Base-by-base conservation (phyloP, 2,113 vertebrate species). In the Gymnorhina tibicen region DNA sequence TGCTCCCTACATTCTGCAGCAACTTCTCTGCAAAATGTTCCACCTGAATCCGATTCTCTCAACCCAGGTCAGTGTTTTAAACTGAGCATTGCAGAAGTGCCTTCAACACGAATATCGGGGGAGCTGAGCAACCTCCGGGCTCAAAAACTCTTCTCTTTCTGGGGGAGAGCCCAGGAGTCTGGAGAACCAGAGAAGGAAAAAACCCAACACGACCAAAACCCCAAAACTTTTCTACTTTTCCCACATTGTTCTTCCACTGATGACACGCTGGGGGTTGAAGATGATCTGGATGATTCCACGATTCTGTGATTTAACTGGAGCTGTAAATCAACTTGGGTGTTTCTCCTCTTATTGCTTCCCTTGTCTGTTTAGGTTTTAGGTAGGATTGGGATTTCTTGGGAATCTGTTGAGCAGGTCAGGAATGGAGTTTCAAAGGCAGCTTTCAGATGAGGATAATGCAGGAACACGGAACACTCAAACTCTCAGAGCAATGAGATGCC, bases 1-100 rank as follows among this genome's bases (percentile, higher is more conserved):
- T 97, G 80, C 68, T 95, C 73, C 79, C 74, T 47, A 56, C 84
- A 88, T 91, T 78, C 72, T 35, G 46, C 17, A 73, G 49, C 56
- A 89, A 70, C 93, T 87, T 87, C 89, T 56, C 81, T 69, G 75
- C 59, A 91, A 90, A 90, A 96, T 50, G 69, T 74, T 96, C 46
- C 87, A 49, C 94, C 96, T 89, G 89, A 93, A 92, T 95, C 91
- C 91, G 79, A 41, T 44, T 44, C 75, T 18, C 87, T 58, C 32
- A 83, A 55, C 32, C 19, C 64, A 26, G 72, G 35, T 6, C 47
- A 77, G 50, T 11, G 37, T 68, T 96, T 75, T 30, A 52, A 92
- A 91, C 27, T 68, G 42, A 95, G 58, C 56, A 85, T 74, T 87
- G 94, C 80, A 89, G 68, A 95, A 96, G 37, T 81, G 19, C 62